Evolutionary conservation across 2,888 invertebrate species (phyloP).

Genomic region (Sinodicranocentrus sp.): DNA sequence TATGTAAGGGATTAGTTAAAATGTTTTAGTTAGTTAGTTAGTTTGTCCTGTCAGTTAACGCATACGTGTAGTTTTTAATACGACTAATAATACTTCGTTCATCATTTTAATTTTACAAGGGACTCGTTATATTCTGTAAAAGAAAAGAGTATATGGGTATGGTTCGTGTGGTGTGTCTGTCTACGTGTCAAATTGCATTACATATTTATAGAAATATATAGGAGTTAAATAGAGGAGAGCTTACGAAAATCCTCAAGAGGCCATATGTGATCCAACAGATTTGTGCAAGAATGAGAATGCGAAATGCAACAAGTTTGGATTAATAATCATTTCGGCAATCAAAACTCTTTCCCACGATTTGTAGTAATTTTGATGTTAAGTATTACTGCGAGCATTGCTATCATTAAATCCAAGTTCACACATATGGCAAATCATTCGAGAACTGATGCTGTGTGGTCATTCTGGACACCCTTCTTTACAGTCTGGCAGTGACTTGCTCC

Average conservation of each 20-base stretch:
- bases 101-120: slow-evolving; percentile 9
- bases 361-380: too few species aligned
- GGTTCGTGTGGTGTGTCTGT: too few species aligned
- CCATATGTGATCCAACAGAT: slow-evolving; percentile 45
- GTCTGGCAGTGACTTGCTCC: slow-evolving; percentile 77
- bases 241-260: slow-evolving; percentile 59
- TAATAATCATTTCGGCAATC: too few species aligned
- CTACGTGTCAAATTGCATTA: background rate
- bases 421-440: too few species aligned
- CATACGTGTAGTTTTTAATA: slow-evolving; percentile 3
- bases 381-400: too few species aligned
- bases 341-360: background rate
- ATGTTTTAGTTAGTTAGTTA: slow-evolving; percentile 1
- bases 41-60: too few species aligned
- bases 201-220: slow-evolving; percentile 13
- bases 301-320: slow-evolving; percentile 7
- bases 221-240: slow-evolving; percentile 35
- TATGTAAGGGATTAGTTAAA: background rate
- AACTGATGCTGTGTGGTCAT: slow-evolving; percentile 44
- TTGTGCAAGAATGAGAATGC: slow-evolving; percentile 1
- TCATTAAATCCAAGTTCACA: too few species aligned
- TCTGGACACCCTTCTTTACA: slow-evolving; percentile 74
- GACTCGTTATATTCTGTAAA: too few species aligned
- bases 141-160: too few species aligned
- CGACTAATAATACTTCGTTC: slow-evolving; percentile 23